Evolutionary conservation across 1,140 invertebrate genomes (phyloP).

Genomic region (Lepidurus apus): DNA sequence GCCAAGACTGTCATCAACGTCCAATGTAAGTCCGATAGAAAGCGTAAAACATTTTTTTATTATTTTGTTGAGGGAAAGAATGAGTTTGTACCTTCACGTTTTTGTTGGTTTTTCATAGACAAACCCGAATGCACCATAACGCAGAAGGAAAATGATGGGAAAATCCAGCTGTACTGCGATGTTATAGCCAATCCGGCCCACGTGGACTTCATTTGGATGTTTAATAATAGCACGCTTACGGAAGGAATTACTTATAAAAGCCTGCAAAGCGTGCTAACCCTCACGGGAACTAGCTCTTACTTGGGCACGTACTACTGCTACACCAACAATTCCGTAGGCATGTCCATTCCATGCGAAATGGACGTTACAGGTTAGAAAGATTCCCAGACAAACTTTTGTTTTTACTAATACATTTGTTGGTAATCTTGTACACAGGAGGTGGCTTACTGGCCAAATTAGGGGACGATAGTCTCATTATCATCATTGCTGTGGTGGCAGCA

Average conservation of each 20-base stretch:
- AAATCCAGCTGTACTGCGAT: conserved; percentile 70
- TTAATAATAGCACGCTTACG: conserved; percentile 67
- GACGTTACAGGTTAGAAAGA: conserved; percentile 63
- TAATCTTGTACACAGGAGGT: conserved; percentile 41
- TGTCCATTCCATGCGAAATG: conserved; percentile 65
- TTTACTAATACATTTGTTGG: not conserved
- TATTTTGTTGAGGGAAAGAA: not conserved
- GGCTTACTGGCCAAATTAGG: conserved; percentile 70
- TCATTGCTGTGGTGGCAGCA: conserved; percentile 65
- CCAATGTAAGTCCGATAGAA: conserved; percentile 61
- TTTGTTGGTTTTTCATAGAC: conserved; percentile 52
- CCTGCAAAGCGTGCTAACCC: conserved; percentile 57
- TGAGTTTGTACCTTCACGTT: not conserved
- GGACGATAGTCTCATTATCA: conserved; percentile 67
- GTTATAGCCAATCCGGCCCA: conserved; percentile 72
- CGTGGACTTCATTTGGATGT: conserved; percentile 75
- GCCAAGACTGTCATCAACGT: conserved; percentile 65
- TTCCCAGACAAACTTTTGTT: not conserved
- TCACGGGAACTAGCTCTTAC: conserved; percentile 59
- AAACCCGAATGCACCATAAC: conserved; percentile 77
- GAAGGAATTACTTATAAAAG: conserved; percentile 54
- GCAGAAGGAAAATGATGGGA: conserved; percentile 61
- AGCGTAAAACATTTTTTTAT: not conserved
- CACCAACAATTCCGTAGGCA: conserved; percentile 74
- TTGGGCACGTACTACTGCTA: conserved; percentile 75